These are phyloP conservation scores for Crocallis elinguaria DNA, from an alignment of 2,888 invertebrate species.

Conservation along the genomic window DNA sequence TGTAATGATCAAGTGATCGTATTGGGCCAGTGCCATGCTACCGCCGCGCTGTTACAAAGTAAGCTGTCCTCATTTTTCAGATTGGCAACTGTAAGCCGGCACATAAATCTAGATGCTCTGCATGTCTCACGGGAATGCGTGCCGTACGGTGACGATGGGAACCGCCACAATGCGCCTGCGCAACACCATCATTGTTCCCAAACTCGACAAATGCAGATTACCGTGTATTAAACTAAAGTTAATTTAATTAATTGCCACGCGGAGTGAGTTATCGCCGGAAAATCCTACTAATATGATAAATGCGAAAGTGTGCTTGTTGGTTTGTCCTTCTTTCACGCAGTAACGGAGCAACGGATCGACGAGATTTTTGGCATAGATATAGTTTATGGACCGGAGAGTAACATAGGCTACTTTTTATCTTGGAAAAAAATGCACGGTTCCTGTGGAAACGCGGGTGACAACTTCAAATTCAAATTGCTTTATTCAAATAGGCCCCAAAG, in stretches of 20 bases:
- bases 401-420: too few relatives aligned
- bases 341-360: too few relatives aligned
- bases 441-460: too few relatives aligned
- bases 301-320: too few relatives aligned
- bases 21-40: neutral
- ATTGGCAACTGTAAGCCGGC: neutral
- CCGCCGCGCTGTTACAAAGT: neutral
- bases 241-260: slow-evolving; percentile 15
- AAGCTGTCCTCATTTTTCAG: neutral
- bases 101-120: slow-evolving; percentile 11
- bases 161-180: slow-evolving; percentile 47
- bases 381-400: too few relatives aligned
- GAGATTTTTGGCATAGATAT: too few relatives aligned
- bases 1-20: too few relatives aligned
- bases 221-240: slow-evolving; percentile 14
- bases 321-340: too few relatives aligned
- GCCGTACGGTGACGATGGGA: slow-evolving; percentile 36
- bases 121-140: slow-evolving; percentile 45
- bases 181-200: slow-evolving; percentile 50
- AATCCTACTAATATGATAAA: too few relatives aligned
- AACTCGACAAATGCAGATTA: slow-evolving; percentile 43
- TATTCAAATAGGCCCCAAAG: too few relatives aligned
- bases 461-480: too few relatives aligned
- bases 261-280: slow-evolving; percentile 18
- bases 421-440: too few relatives aligned